Conservation (phyloP, 2,113 vertebrate genomes). For the Xiphorhynchus elegans region DNA sequence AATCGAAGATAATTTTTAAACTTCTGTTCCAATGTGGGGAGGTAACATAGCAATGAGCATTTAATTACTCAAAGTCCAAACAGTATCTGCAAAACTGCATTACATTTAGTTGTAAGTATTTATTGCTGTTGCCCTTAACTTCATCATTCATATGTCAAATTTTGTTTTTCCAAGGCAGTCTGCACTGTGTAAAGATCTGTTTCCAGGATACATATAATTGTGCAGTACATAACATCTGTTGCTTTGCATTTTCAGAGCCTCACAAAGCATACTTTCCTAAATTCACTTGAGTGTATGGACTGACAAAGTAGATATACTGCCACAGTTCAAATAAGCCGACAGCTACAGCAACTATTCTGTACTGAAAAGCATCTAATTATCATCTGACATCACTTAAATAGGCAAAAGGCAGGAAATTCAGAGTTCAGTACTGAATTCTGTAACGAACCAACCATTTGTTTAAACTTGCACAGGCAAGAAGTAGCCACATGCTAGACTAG, state of each 20-base stretch:
- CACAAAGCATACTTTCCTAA: slow-evolving; percentile 33
- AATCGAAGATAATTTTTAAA: background rate
- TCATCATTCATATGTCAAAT: slow-evolving; percentile 68
- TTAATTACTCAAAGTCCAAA: background rate
- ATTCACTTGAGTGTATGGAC: slow-evolving; percentile 31
- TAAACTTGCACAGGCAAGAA: background rate
- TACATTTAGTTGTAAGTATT: slow-evolving; percentile 58
- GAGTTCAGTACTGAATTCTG: background rate
- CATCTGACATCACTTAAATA: background rate
- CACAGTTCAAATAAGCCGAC: slow-evolving; percentile 59
- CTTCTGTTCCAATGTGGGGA: background rate
- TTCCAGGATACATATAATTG: slow-evolving; percentile 78
- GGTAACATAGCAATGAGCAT: background rate
- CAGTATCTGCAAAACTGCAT: slow-evolving; percentile 52
- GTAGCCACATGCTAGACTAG: background rate
- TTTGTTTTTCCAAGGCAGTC: slow-evolving; percentile 74
- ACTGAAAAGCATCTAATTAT: background rate
- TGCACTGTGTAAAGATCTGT: slow-evolving; percentile 74
- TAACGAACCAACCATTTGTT: background rate
- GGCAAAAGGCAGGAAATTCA: slow-evolving; percentile 1
- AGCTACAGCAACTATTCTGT: background rate
- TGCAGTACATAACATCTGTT: slow-evolving; percentile 78
- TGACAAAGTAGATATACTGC: slow-evolving; percentile 47
- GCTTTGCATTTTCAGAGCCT: slow-evolving; percentile 70
- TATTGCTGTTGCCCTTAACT: slow-evolving; percentile 72